These are phyloP conservation scores for Macaca fascicularis DNA, from an alignment of 2,113 vertebrate species.

Conservation along the genomic window T2T-MFA8v1.1 NC_088377.1:153717001-153717500, in stretches of 20 bases:
- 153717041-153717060: constrained; percentile 71
- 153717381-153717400: constrained; percentile 64
- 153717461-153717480: background rate
- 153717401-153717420: background rate
- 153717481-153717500: constrained; percentile 38
- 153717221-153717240: constrained; percentile 13
- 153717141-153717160: background rate
- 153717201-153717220: background rate
- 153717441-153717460: background rate
- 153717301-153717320: background rate
- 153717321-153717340: background rate
- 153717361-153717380: constrained; percentile 48
- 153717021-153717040: constrained; percentile 70
- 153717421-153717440: constrained; percentile 44
- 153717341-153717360: background rate
- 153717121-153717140: background rate
- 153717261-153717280: background rate
- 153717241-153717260: background rate
- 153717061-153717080: constrained; percentile 64
- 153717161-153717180: background rate
- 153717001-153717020: constrained; percentile 75
- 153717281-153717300: background rate
- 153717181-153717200: background rate
- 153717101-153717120: constrained; percentile 78
- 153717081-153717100: constrained; percentile 69